A percentile compares a stretch with the other conserved stretches of the same genome.
Evolutionary conservation across 1,140 invertebrate species (phyloP).

Genomic region (Tenebrio molitor): DNA sequence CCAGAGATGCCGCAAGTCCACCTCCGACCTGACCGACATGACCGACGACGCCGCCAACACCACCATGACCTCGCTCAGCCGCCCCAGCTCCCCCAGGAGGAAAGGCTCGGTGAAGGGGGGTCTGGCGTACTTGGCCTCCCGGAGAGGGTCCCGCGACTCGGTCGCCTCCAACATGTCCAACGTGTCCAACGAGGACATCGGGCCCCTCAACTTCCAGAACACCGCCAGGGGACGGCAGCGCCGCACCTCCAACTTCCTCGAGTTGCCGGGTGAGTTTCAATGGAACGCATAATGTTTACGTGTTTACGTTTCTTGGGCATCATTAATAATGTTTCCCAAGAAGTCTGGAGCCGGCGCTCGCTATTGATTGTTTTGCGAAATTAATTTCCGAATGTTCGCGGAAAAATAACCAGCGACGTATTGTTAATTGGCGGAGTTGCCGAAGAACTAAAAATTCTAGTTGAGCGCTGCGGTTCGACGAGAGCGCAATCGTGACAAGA

Average conservation of each 20-base stretch:
- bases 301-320: neutral
- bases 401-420: too few relatives aligned
- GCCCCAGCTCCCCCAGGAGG: conserved; percentile 71
- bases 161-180: conserved; percentile 78
- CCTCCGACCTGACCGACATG: conserved; percentile 80
- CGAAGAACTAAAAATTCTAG: too few relatives aligned
- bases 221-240: conserved; percentile 81
- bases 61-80: conserved; percentile 73
- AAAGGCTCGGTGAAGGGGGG: conserved; percentile 77
- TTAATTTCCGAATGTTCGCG: too few relatives aligned
- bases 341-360: too few relatives aligned
- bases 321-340: too few relatives aligned
- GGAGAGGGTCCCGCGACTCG: conserved; percentile 79
- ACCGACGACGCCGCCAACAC: conserved; percentile 73
- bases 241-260: conserved; percentile 88
- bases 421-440: too few relatives aligned
- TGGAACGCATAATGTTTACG: neutral
- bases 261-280: conserved; percentile 78
- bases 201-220: conserved; percentile 82
- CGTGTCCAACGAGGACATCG: conserved; percentile 81
- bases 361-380: too few relatives aligned
- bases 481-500: too few relatives aligned
- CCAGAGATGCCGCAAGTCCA: conserved; percentile 75
- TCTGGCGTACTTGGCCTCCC: conserved; percentile 78
- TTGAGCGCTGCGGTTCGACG: too few relatives aligned